These are phyloP conservation scores for Drosophila hydei DNA, from an alignment of 1,140 invertebrate species.

Conservation along the genomic window DNA sequence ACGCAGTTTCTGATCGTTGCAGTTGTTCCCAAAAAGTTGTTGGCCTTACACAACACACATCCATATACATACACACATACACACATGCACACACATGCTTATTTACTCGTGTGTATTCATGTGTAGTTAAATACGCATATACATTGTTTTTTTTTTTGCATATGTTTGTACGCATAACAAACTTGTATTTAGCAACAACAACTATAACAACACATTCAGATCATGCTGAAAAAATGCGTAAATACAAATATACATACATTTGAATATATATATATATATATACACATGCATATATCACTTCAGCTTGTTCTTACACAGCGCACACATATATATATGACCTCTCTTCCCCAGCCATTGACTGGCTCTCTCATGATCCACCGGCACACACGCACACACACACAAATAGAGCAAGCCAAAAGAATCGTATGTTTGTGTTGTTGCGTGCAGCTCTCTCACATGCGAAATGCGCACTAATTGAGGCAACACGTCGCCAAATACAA, in stretches of 20 bases:
- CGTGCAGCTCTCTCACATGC: conserved; percentile 36
- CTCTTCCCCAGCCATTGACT: conserved; percentile 9
- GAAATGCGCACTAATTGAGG: conserved; percentile 55
- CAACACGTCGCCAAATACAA: conserved; percentile 46
- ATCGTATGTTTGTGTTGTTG: conserved; percentile 17
- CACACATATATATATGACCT: conserved; percentile 8
- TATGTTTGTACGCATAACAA: conserved; percentile 6
- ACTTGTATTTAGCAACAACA: conserved; percentile 29
- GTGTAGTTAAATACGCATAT: conserved; percentile 5
- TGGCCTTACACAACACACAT: conserved; percentile 29
- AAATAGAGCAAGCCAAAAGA: conserved; percentile 1
- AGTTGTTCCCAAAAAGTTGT: conserved; percentile 19
- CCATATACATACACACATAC: background rate
- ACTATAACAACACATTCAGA: conserved; percentile 15
- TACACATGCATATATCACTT: background rate
- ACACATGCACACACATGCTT: background rate
- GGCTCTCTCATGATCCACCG: conserved; percentile 23
- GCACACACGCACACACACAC: conserved; percentile 3
- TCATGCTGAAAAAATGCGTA: conserved; percentile 11
- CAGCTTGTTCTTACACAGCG: conserved; percentile 42
- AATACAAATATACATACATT: conserved; percentile 7
- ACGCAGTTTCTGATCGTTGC: conserved; percentile 9
- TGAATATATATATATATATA: background rate
- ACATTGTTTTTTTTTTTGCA: background rate
- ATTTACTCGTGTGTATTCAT: background rate